Conservation (phyloP, 2,113 vertebrate species). For the Anguilla japonica region DNA sequence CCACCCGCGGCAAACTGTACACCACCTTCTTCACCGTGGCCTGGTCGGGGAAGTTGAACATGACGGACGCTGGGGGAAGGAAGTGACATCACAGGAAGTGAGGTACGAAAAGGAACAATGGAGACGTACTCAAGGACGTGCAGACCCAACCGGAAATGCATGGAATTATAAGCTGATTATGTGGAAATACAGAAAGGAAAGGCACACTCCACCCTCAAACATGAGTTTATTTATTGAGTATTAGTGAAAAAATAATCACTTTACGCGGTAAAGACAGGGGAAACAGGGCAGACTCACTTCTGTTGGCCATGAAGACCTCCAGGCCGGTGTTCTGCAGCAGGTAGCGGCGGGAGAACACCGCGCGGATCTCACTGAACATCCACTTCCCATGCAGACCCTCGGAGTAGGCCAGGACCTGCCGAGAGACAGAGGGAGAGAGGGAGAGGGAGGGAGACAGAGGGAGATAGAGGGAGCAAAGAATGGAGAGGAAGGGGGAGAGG, state of each 20-base stretch:
- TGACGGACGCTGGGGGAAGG: conserved; percentile 85
- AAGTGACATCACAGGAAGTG: conserved; percentile 34
- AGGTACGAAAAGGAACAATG: background rate
- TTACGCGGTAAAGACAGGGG: background rate
- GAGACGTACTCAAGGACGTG: too few species aligned
- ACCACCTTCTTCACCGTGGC: conserved; percentile 98
- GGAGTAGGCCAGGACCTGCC: conserved; percentile 91
- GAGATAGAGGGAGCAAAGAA: too few species aligned
- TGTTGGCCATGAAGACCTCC: conserved; percentile 99
- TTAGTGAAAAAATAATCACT: background rate
- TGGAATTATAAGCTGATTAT: too few species aligned
- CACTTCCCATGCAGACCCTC: conserved; percentile 98
- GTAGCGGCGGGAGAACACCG: conserved; percentile 95
- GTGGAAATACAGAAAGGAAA: too few species aligned
- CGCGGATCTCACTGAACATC: conserved; percentile 99
- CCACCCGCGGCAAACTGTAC: conserved; percentile 95
- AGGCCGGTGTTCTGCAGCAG: conserved; percentile 94
- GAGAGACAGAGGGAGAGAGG: conserved; percentile 13
- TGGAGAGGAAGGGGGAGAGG: background rate
- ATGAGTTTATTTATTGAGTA: too few species aligned
- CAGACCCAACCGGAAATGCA: too few species aligned
- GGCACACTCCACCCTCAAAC: too few species aligned
- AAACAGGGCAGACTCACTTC: conserved; percentile 76
- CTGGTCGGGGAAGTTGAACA: conserved; percentile 99
- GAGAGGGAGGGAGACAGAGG: background rate